A percentile compares a stretch with the other conserved stretches of the same genome.
phyloP scores from a whole-genome alignment of 53 echinoderm and acorn worm species.

The Arbacia lixula region DNA sequence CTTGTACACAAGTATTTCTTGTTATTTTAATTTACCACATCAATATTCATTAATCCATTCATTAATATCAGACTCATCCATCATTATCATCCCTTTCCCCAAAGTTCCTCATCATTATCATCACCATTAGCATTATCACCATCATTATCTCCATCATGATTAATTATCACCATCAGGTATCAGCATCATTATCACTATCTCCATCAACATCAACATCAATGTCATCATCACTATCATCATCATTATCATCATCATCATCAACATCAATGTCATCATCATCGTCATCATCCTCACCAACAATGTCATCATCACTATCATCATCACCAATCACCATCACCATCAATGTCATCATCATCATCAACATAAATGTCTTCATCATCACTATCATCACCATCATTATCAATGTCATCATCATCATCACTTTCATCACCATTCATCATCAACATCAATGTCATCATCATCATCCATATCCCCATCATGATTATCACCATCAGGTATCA shows the following conservation, averaged over 20 bases:
- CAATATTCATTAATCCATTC: no score
- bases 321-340: not conserved
- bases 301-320: not conserved
- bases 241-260: not conserved
- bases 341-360: no score
- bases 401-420: no score
- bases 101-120: not conserved
- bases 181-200: not conserved
- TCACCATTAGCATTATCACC: not conserved
- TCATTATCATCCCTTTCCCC: not conserved
- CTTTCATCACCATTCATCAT: not conserved
- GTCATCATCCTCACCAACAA: not conserved
- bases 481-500: no score
- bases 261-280: not conserved
- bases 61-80: no score
- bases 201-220: not conserved
- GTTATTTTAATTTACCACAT: no score
- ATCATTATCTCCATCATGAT: slow-evolving; percentile 1
- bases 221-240: not conserved
- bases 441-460: no score
- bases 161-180: not conserved
- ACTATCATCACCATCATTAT: not conserved
- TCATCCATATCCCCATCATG: no score
- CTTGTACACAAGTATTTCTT: no score
- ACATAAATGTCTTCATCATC: not conserved